Percentiles rank a stretch among this genome's conserved stretches.
Evolutionary conservation across 2,888 invertebrate genomes (phyloP).

Genomic region (Sicus ferrugineus): DNA sequence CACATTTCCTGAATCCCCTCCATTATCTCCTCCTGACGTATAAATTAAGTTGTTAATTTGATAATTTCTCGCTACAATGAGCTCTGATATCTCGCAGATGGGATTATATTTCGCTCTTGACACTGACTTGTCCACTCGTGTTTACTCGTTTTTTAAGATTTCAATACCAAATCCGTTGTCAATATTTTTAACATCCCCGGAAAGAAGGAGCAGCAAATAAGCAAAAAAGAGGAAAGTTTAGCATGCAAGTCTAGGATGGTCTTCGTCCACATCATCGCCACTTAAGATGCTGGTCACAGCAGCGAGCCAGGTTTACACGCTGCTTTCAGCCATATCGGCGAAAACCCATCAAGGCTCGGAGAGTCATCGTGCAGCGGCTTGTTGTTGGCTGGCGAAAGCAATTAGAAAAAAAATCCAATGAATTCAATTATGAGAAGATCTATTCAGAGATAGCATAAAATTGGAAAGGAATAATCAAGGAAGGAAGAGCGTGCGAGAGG

Average conservation of each 20-base stretch:
- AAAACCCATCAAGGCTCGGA: background rate
- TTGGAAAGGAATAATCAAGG: background rate
- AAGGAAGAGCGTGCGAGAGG: too few species aligned
- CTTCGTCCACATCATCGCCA: background rate
- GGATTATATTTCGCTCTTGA: background rate
- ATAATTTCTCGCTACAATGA: background rate
- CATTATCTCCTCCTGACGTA: background rate
- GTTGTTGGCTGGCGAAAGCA: conserved; percentile 15
- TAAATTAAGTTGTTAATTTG: background rate
- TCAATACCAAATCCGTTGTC: conserved; percentile 1
- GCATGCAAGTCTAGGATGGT: background rate
- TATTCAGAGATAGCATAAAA: conserved; percentile 5
- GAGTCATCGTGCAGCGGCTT: background rate
- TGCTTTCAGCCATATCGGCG: background rate
- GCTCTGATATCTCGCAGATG: background rate
- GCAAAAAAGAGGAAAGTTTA: background rate
- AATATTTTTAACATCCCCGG: conserved; percentile 8
- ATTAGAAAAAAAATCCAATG: conserved; percentile 20
- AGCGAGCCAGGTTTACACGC: background rate
- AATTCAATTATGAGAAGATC: conserved; percentile 12
- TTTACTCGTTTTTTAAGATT: too few species aligned
- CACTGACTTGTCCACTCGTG: background rate
- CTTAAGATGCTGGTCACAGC: background rate
- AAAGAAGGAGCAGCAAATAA: background rate
- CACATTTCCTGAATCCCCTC: background rate